These are phyloP conservation scores for Turritopsis rubra DNA, from an alignment of 30 jellyfish, hydroid and myxozoan species.

Conservation along the genomic window DNA sequence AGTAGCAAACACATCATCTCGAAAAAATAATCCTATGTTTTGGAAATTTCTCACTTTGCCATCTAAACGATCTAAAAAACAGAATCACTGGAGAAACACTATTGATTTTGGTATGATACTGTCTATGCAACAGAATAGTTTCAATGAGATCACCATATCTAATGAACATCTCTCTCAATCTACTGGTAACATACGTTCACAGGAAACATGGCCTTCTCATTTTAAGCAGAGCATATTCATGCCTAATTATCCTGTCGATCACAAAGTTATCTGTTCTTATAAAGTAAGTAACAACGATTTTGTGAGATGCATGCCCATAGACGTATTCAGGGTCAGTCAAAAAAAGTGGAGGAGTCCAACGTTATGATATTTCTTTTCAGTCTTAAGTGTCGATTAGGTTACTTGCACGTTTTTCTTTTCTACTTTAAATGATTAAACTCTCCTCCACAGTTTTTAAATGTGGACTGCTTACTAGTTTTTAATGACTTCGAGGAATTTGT, in stretches of 20 bases:
- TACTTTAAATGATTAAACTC: background rate
- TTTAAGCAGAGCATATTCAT: background rate
- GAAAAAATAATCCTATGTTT: background rate
- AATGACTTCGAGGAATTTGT: background rate
- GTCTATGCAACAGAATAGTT: background rate
- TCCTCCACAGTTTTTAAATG: background rate
- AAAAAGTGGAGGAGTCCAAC: background rate
- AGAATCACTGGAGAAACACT: background rate
- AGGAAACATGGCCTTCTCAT: constrained; percentile 5
- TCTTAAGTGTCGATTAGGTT: background rate
- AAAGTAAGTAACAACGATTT: no score
- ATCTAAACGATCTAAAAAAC: background rate
- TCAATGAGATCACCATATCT: background rate
- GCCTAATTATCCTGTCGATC: constrained; percentile 5
- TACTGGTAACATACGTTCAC: background rate
- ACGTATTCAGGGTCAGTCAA: background rate
- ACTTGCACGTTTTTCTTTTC: background rate
- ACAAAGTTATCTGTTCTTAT: background rate
- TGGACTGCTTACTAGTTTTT: no score
- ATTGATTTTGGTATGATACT: background rate
- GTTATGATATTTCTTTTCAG: background rate
- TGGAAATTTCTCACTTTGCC: background rate
- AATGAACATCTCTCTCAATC: background rate
- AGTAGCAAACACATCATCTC: background rate
- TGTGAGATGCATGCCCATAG: no score